phyloP scores from a whole-genome alignment of 2,797 vertebrate species.

The Coregonus sp. region DNA sequence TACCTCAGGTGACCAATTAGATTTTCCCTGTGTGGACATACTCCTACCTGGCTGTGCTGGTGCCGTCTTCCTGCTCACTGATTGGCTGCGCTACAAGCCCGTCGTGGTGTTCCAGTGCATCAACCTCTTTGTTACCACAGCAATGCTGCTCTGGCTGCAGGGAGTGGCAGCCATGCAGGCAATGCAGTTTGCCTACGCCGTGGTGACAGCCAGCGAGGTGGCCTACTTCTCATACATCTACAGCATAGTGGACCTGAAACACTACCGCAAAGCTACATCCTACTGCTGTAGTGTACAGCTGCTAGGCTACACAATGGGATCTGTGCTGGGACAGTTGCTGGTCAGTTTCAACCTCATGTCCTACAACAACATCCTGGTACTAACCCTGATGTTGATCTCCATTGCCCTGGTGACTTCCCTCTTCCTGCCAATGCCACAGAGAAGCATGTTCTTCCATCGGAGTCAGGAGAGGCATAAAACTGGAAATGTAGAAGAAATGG shows the following conservation, averaged over 20 bases:
- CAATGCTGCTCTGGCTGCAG: conserved; percentile 78
- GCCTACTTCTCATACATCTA: no score
- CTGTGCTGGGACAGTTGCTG: conserved; percentile 74
- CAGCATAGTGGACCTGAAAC: conserved; percentile 47
- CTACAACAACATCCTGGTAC: conserved; percentile 65
- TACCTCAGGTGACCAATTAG: conserved; percentile 80
- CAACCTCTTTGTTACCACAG: conserved; percentile 71
- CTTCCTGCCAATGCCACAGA: conserved; percentile 67
- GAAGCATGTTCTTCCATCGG: conserved; percentile 90
- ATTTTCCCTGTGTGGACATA: conserved; percentile 91
- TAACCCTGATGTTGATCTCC: not conserved
- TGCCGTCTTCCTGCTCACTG: conserved; percentile 81
- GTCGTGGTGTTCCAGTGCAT: conserved; percentile 82
- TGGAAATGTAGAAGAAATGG: not conserved
- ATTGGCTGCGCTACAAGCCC: conserved; percentile 80
- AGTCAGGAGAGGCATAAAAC: not conserved
- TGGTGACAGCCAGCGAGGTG: conserved; percentile 83
- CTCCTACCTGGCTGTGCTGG: conserved; percentile 82
- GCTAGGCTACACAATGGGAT: conserved; percentile 73
- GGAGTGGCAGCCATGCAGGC: conserved; percentile 82
- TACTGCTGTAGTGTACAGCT: conserved; percentile 76
- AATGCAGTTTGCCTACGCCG: conserved; percentile 81
- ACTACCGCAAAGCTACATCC: conserved; percentile 75
- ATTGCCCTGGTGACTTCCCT: conserved; percentile 69
- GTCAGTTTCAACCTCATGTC: conserved; percentile 74